A percentile compares a stretch with the other conserved stretches of the same genome.
phyloP scores from a whole-genome alignment of 2,113 vertebrate species.

The Myotis lucifugus region DNA sequence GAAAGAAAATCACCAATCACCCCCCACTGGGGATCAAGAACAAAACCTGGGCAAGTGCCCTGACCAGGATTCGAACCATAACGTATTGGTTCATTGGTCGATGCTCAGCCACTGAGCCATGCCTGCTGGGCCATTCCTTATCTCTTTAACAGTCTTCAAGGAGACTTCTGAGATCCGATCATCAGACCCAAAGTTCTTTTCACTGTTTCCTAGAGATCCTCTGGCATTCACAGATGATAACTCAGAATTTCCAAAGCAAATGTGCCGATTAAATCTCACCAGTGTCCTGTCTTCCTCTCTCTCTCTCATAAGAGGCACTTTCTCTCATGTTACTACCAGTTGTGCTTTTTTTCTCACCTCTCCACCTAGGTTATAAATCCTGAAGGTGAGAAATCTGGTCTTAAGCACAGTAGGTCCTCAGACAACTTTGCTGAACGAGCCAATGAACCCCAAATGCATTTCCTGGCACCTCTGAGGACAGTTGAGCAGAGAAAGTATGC shows the following conservation, averaged over 20 bases:
- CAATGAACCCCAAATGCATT: conserved; percentile 12
- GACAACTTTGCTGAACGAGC: conserved; percentile 37
- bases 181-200: conserved; percentile 10
- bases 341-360: not conserved
- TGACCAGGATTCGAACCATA: no score
- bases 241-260: not conserved
- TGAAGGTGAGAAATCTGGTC: conserved; percentile 31
- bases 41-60: no score
- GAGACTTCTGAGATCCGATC: not conserved
- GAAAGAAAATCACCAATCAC: no score
- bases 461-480: conserved; percentile 21
- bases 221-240: not conserved
- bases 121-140: not conserved
- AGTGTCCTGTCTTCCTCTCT: not conserved
- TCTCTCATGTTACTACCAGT: not conserved
- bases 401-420: not conserved
- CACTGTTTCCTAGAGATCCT: not conserved
- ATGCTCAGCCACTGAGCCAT: no score
- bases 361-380: conserved; percentile 19
- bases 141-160: not conserved
- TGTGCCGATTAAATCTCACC: not conserved
- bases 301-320: not conserved
- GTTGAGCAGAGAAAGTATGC: not conserved
- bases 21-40: no score
- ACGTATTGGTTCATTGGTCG: no score